Percentiles rank a stretch among this genome's conserved stretches.
Evolutionary conservation across 2,797 vertebrate genomes (phyloP).

Genomic region (Tympanoctomys barrerae): DNA sequence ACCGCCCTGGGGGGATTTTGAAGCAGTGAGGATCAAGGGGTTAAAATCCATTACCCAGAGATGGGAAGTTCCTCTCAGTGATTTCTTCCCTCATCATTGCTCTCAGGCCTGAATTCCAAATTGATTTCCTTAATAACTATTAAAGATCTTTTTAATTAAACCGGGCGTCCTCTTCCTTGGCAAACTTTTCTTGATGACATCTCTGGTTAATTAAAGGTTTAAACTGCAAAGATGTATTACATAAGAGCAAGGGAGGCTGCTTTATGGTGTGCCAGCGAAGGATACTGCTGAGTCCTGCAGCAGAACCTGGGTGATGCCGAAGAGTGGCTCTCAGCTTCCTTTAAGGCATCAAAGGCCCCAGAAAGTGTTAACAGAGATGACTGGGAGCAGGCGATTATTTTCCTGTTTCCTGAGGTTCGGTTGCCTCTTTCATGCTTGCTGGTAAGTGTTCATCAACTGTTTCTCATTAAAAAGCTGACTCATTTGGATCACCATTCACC

Average conservation of each 20-base stretch:
- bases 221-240: conserved; percentile 84
- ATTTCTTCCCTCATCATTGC: conserved; percentile 70
- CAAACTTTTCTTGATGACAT: conserved; percentile 86
- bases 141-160: conserved; percentile 88
- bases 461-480: conserved; percentile 75
- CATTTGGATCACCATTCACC: conserved; percentile 63
- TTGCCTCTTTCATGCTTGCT: conserved; percentile 61
- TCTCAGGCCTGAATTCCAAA: conserved; percentile 80
- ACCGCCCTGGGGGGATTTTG: rapidly evolving
- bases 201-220: conserved; percentile 89
- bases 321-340: background rate
- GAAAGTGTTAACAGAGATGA: conserved; percentile 44
- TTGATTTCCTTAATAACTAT: conserved; percentile 84
- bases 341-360: background rate
- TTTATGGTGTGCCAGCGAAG: background rate
- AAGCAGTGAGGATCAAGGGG: conserved; percentile 62
- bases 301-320: conserved; percentile 26
- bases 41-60: conserved; percentile 79
- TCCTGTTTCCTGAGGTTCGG: conserved; percentile 62
- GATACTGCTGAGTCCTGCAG: conserved; percentile 64
- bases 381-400: background rate
- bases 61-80: conserved; percentile 69
- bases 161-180: conserved; percentile 81
- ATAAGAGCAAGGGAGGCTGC: conserved; percentile 73
- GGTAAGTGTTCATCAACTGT: conserved; percentile 41